Base-by-base conservation (phyloP, 2,113 vertebrate species). In the Leptobrachium ailaonicum region DNA sequence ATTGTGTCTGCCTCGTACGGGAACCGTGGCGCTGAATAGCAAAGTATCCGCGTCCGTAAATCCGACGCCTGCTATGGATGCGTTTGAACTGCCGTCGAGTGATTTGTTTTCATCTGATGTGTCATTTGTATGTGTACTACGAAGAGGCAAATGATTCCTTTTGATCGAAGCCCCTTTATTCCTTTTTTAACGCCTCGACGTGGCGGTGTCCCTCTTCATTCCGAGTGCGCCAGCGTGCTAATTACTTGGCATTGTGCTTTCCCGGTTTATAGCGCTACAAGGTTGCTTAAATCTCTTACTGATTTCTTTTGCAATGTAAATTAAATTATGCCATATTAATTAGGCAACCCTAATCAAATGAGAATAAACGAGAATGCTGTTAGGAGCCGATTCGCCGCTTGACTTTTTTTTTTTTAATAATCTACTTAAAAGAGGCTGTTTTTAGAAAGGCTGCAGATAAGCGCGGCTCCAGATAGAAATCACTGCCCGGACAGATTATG, bases 291-390 rank as follows among this genome's bases (percentile, higher is more conserved):
- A 58, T 73, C 60, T 66, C 40, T 67, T 71, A 64, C 43, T n/a
- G 41, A 79, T 50, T 62, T 45, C 64, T 56, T 50, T 54, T 66
- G 42, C 42, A 6, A 8, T 77, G 11, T 77, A 72, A 79, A 82
- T 82, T 72, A 73, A 68, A 70, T 56, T 63, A 84, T 88, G 75
- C 64, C 44, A 7, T 82, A 71, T 11, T 54, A 82, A 64, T 79
- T 72, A 73, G 77, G 11, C 45, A 43, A 66, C 69, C 71, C 45
- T 71, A 54, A 66, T 66, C 69, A 53, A 66, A 72, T 2, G 41
- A 63, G 44, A 50, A 71, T 58, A 77, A 63, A 53, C 66, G 68
- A 53, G 70, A 12, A 66, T 56, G 50, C 62, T 66, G 50, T 73
- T 66, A 73, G 66, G 10, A 43, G 43, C n/a, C 11, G 40, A 7